Conservation (phyloP, 2,113 vertebrate genomes). For the Oreochromis spilurus region DNA sequence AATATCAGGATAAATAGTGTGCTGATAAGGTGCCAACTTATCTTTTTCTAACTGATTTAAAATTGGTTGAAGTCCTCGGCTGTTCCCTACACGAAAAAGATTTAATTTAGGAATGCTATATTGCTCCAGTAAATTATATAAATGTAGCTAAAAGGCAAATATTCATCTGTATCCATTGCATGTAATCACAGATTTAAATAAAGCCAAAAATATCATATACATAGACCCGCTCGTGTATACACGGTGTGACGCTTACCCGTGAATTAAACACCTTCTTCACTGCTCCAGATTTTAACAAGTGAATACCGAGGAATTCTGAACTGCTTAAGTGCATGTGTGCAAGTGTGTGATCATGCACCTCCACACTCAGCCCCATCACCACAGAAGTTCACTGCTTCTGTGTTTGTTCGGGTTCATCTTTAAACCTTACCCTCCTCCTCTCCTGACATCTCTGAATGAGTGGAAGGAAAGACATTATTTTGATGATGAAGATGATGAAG, state of each 20-base stretch:
- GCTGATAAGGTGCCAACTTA: background rate
- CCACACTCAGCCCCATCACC: conserved; percentile 48
- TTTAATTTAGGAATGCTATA: background rate
- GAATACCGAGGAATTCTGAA: background rate
- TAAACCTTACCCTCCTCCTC: conserved; percentile 62
- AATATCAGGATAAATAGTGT: background rate
- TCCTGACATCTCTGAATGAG: conserved; percentile 37
- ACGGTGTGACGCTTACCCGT: background rate
- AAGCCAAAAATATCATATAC: background rate
- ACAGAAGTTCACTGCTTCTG: conserved; percentile 52
- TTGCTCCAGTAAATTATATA: background rate
- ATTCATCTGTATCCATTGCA: background rate
- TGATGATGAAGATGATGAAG: background rate
- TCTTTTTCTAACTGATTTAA: background rate
- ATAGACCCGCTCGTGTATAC: background rate
- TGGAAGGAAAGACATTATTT: conserved; percentile 9
- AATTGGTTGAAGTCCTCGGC: background rate
- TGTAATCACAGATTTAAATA: background rate
- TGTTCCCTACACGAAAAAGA: background rate
- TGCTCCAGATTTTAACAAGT: background rate
- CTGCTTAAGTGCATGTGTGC: background rate
- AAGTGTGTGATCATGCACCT: conserved; percentile 37
- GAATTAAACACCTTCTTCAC: conserved; percentile 40
- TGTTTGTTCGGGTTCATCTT: conserved; percentile 7
- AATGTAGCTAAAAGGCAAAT: conserved; percentile 5